phyloP scores from a whole-genome alignment of 2,888 invertebrate species.

The Calameuta filiformis region DNA sequence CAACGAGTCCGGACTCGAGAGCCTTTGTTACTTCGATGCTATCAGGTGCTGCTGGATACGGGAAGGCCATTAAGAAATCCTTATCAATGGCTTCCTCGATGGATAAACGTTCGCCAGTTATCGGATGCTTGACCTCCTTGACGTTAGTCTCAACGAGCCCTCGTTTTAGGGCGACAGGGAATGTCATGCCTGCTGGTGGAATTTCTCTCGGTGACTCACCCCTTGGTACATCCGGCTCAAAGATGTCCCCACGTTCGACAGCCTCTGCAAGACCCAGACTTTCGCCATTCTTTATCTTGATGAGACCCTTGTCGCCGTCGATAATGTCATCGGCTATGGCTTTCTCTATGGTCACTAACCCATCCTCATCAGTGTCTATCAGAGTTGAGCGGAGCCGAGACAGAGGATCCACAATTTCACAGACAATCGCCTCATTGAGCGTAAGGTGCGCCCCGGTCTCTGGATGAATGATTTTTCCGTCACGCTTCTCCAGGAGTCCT shows the following conservation, averaged over 20 bases:
- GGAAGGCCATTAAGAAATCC: slow-evolving; percentile 83
- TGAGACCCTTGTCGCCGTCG: slow-evolving; percentile 76
- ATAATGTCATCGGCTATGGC: slow-evolving; percentile 79
- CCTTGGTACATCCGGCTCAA: slow-evolving; percentile 42
- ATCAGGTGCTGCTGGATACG: slow-evolving; percentile 77
- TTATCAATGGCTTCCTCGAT: slow-evolving; percentile 78
- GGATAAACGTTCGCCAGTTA: slow-evolving; percentile 75
- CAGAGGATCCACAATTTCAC: slow-evolving; percentile 87
- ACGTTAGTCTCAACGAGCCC: slow-evolving; percentile 77
- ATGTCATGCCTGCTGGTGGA: slow-evolving; percentile 86
- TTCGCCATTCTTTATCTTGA: slow-evolving; percentile 75
- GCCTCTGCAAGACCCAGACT: slow-evolving; percentile 79
- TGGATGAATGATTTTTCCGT: slow-evolving; percentile 85
- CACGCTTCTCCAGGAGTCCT: slow-evolving; percentile 82
- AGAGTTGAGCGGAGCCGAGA: slow-evolving; percentile 69
- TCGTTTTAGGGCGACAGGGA: slow-evolving; percentile 81
- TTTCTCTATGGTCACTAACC: slow-evolving; percentile 78
- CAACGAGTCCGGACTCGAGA: slow-evolving; percentile 76
- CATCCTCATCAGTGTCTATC: slow-evolving; percentile 71
- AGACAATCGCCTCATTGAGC: slow-evolving; percentile 85
- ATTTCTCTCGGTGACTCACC: slow-evolving; percentile 65
- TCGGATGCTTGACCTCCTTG: slow-evolving; percentile 78
- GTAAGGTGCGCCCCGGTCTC: slow-evolving; percentile 85
- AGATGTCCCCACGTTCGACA: slow-evolving; percentile 72
- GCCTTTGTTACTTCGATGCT: slow-evolving; percentile 78